Evolutionary conservation across 2,797 vertebrate species (phyloP), one percentile per base, ranked within the genome.

Genomic region (Darevskia nairensis): DNA sequence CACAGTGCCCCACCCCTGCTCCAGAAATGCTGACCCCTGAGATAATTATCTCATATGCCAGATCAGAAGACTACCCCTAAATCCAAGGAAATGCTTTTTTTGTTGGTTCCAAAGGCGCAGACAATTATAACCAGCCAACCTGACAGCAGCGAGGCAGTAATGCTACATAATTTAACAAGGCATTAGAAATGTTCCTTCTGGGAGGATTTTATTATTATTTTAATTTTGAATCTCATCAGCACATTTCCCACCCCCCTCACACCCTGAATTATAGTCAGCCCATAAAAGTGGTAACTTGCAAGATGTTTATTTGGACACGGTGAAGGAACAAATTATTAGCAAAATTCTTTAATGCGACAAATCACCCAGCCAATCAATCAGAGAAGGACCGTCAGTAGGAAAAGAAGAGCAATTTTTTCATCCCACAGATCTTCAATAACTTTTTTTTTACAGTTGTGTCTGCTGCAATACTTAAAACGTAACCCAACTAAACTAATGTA

Each of bases 171-270:
- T 92, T 91, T 71, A 92, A 82, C 66, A 11, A 92, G 92, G 75
- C 95, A 92, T 85, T 94, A 86, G 88, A 50, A 86, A 76, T 66
- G 59, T 3, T 92, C 27, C 90, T 71, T 91, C 77, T 50, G 29
- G 39, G 46, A 83, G 19, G 13, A n/a, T 4, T 92, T 92, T 75
- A 82, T 86, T 61, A 83, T 88, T 90, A 86, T 90, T 94, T 95
- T 90, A 90, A 91, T 93, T 94, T 91, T 81, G 64, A 78, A 55
- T 44, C 84, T 94, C 86, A 93, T 90, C 85, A 90, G 29, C 46
- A 88, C 79, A 86, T 90, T 91, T 91, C 82, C 1, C 8, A 3
- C 19, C 44, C 19, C 46, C 1, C 69, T 79, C 84, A 44, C 61
- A 86, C 50, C 19, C 29, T 91, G 39, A 93, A 92, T 94, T 92